These are phyloP conservation scores for Pituophis catenifer DNA, from an alignment of 2,113 vertebrate genomes.

Conservation along the genomic window DNA sequence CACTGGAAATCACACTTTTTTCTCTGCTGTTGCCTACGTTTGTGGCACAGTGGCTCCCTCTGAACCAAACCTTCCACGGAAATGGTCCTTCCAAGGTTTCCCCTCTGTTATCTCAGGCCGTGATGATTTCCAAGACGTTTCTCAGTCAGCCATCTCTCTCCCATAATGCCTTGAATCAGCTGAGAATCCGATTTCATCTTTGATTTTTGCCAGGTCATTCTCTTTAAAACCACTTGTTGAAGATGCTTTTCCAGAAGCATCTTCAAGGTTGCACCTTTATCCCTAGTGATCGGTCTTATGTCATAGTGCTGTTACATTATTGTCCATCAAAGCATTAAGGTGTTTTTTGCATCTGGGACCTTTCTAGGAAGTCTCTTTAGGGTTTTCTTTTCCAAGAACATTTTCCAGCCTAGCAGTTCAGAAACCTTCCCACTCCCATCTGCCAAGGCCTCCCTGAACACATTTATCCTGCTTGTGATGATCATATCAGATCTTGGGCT, in stretches of 20 bases:
- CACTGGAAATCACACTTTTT: no score
- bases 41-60: not conserved
- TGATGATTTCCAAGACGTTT: not conserved
- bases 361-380: not conserved
- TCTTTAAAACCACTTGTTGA: not conserved
- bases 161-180: not conserved
- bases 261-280: not conserved
- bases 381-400: not conserved
- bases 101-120: not conserved
- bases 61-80: not conserved
- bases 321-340: accelerated
- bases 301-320: not conserved
- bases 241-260: not conserved
- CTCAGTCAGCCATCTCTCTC: not conserved
- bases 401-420: not conserved
- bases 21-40: not conserved
- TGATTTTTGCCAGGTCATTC: not conserved
- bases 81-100: not conserved
- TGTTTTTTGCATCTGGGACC: not conserved
- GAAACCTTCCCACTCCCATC: not conserved
- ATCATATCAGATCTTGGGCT: not conserved
- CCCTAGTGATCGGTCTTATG: not conserved
- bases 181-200: not conserved
- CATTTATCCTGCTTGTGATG: not conserved
- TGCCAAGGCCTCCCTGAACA: not conserved